Base-by-base conservation (phyloP, 2,888 invertebrate genomes). In the Acleris sparsana region DNA sequence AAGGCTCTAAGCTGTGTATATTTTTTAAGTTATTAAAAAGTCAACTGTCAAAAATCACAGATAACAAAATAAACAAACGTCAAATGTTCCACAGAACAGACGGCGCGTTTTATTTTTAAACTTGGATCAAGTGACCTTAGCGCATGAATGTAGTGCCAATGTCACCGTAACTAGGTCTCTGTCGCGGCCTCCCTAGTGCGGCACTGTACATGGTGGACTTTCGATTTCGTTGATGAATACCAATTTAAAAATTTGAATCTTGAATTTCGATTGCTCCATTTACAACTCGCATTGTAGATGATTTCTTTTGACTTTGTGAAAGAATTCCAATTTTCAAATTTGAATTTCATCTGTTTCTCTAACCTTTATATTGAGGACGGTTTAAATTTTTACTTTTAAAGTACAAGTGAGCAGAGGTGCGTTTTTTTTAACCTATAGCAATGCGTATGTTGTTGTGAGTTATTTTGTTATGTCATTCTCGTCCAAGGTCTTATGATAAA, bases 121-220 rank as follows among this genome's bases (percentile, higher is more conserved):
- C 84, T 78, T 77, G 83, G 80, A 84, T 80, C 86, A 80, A 81
- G 80, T 87, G 91, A 89, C 91, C 92, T 92, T 83, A 84, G 87
- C 80, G 81, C 80, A 82, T 88, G 90, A 92, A 92, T 92, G 92
- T 91, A 92, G 92, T 92, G 91, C 92, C 92, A 92, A 92, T 92
- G 92, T 90, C 92, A 81, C 79, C 72, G 82, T 85, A 92, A 81
- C 88, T 92, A 86, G 92, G 92, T 92, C 92, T 92, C 87, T 92
- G 92, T 91, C 92, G 80, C 72, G 91, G 86, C 91, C 91, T 91
- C 75, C 83, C 74, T 72, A 74, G 73, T 71, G 74, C 69, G 64
- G 71, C 22, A 61, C 60, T 52, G 17, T 61, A 44, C 46, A 61
- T 65, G 61, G 61, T 46, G 57, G 46, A 66, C 66, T 66, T 66